Evolutionary conservation across 2,888 invertebrate genomes (phyloP), one percentile per base, ranked within the genome.

Genomic region (Sphaerophoria rueppellii): DNA sequence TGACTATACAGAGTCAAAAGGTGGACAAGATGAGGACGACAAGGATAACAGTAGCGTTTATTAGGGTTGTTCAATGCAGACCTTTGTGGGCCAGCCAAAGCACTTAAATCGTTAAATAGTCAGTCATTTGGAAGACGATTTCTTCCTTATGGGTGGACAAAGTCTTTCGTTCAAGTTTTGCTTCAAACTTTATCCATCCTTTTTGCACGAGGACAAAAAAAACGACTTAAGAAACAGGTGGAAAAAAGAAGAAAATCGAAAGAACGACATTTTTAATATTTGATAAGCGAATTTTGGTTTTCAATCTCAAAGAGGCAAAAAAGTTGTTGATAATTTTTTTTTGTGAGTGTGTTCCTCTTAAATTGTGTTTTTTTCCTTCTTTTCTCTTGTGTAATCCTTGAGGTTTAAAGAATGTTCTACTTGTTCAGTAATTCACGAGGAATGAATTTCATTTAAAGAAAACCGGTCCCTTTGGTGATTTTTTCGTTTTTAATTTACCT

Each of bases 181-280:
- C 52, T 54, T 4, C 0, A 16, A 60, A 40, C 40, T 60, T 60
- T 43, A 12, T 12, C 70, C 58, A 24, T 7, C 34, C 46, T 0
- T 11, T 58, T 6, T 14, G n/a, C 35, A 55, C 24, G 2, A 0
- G 4, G 2, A 58, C 11, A 57, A 60, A 80, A 57, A 57, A 40
- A 43, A 48, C 32, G 24, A 24, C 2, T 24, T 24, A 34, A 9
- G 54, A 55, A 43, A 32, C 9, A 43, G 14, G 63, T 61, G 37
- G 35, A 35, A 52, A 55, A 52, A 35, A 24, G 65, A 48, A 58
- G 14, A 24, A 52, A 77, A 81, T 73, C 70, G 71, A 77, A 73
- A 72, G 76, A 70, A 85, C 58, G 85, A 81, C 85, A 65, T 85
- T 85, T 85, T 85, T 76, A 85, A 85, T 85, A 81, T 85, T 85